These are phyloP conservation scores for Hemicordylus capensis DNA, from an alignment of 2,113 vertebrate genomes.

Conservation along the genomic window DNA sequence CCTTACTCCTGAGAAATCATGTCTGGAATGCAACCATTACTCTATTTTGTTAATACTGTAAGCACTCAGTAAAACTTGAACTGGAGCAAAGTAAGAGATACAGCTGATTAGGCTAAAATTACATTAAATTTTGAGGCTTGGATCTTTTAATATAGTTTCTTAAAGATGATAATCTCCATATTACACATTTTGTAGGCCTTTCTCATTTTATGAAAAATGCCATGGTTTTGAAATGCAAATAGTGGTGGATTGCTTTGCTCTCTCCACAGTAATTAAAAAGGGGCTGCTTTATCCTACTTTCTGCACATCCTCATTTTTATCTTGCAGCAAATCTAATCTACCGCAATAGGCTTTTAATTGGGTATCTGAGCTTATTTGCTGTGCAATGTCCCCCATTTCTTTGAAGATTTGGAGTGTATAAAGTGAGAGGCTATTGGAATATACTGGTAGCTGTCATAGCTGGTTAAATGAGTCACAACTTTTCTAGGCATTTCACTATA, in stretches of 20 bases:
- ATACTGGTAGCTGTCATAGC: not conserved
- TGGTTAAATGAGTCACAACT: not conserved
- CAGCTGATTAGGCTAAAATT: slow-evolving; percentile 33
- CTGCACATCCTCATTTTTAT: slow-evolving; percentile 38
- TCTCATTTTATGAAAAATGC: slow-evolving; percentile 46
- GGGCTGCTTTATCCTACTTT: slow-evolving; percentile 32
- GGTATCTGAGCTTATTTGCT: slow-evolving; percentile 35
- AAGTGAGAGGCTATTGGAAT: not conserved
- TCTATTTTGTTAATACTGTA: not conserved
- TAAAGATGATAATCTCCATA: slow-evolving; percentile 24
- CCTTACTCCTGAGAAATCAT: not conserved
- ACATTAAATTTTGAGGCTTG: slow-evolving; percentile 12
- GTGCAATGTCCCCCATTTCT: slow-evolving; percentile 3
- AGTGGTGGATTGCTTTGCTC: slow-evolving; percentile 50
- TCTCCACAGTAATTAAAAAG: slow-evolving; percentile 58
- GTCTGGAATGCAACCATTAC: not conserved
- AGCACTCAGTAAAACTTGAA: not conserved
- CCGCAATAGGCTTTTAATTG: slow-evolving; percentile 47
- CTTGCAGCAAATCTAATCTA: slow-evolving; percentile 46
- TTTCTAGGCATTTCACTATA: slow-evolving; percentile 19
- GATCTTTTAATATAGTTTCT: slow-evolving; percentile 34
- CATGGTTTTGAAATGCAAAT: slow-evolving; percentile 63
- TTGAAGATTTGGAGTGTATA: slow-evolving; percentile 1
- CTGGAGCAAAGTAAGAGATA: slow-evolving; percentile 22
- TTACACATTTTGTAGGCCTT: slow-evolving; percentile 34